Conservation (phyloP, 2,888 invertebrate species). For the Tenodera sinensis region DNA sequence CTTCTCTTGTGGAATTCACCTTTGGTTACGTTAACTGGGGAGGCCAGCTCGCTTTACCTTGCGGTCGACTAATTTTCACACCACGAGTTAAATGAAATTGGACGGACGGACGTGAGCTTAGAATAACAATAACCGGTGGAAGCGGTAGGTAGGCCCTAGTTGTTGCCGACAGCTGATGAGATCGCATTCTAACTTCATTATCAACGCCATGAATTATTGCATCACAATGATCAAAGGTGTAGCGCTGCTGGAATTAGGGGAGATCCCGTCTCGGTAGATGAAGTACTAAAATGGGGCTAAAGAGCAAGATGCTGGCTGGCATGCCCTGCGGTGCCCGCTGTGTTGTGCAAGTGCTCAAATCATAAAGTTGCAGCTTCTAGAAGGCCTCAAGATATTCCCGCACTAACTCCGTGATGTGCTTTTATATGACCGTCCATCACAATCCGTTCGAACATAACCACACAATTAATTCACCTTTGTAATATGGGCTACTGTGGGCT, state of each 20-base stretch:
- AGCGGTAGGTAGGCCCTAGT: neutral
- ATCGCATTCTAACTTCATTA: conserved; percentile 16
- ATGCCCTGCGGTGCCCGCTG: neutral
- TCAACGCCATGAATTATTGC: conserved; percentile 17
- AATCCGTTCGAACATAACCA: neutral
- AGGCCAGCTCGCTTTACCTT: neutral
- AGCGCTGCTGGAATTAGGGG: neutral
- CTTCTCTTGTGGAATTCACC: neutral
- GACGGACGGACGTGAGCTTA: conserved; percentile 10
- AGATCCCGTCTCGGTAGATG: neutral
- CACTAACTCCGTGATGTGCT: neutral
- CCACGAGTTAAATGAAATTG: conserved; percentile 8
- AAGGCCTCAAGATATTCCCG: neutral
- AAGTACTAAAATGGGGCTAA: neutral
- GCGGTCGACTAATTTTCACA: conserved; percentile 1
- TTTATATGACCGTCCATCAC: neutral
- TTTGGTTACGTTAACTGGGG: neutral
- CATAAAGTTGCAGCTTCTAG: neutral
- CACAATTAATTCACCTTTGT: neutral
- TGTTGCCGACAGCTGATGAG: conserved; percentile 9
- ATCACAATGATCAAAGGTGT: conserved; percentile 14
- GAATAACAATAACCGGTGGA: conserved; percentile 6
- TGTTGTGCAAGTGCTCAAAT: neutral
- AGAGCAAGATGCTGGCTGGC: neutral
- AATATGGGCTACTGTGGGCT: neutral